phyloP scores from a whole-genome alignment of 2,113 vertebrate genomes.

The Riparia riparia region DNA sequence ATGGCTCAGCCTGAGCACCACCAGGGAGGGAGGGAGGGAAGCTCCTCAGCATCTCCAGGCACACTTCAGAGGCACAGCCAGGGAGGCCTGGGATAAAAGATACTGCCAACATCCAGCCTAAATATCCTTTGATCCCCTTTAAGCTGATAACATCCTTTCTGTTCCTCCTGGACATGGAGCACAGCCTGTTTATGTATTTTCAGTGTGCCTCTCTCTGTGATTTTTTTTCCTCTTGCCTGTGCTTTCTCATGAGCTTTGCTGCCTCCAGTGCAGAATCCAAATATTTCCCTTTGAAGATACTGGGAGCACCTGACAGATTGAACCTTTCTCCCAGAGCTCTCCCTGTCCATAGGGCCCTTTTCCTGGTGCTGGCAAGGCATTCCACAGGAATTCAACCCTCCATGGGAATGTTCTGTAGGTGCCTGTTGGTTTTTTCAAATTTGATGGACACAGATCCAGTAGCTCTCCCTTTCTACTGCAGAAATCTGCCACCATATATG shows the following conservation, averaged over 20 bases:
- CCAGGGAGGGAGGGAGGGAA: not conserved
- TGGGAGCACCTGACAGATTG: not conserved
- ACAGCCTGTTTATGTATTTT: not conserved
- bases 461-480: not conserved
- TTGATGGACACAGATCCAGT: not conserved
- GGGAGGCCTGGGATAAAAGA: not conserved
- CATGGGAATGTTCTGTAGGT: not conserved
- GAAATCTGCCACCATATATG: not conserved
- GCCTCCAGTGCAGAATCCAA: not conserved
- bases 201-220: not conserved
- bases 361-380: not conserved
- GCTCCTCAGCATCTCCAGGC: not conserved
- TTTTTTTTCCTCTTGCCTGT: not conserved
- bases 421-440: not conserved
- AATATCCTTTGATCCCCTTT: slow-evolving; percentile 42
- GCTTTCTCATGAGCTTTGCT: not conserved
- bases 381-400: not conserved
- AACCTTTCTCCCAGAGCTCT: not conserved
- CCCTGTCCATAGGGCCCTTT: not conserved
- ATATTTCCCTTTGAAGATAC: not conserved
- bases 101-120: slow-evolving; percentile 12
- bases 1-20: not conserved
- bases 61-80: not conserved
- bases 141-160: slow-evolving; percentile 45
- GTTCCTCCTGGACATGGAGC: not conserved